Conservation (phyloP, 2,113 vertebrate genomes). For the Pyxicephalus adspersus region DNA sequence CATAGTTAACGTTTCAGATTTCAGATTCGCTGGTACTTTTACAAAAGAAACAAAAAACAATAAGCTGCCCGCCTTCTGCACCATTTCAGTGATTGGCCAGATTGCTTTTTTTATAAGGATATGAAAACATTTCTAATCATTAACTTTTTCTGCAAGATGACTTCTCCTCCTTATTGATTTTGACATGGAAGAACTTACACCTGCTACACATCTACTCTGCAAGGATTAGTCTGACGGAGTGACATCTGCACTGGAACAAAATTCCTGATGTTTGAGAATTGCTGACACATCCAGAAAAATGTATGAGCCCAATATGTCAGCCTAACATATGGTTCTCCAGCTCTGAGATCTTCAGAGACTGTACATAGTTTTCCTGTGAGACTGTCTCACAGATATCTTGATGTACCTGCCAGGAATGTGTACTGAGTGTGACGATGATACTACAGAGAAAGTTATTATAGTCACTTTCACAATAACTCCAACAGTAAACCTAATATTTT, state of each 20-base stretch:
- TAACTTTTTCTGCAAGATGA: background rate
- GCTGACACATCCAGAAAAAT: constrained; percentile 25
- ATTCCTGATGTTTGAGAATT: background rate
- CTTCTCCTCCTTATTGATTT: background rate
- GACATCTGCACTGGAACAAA: constrained; percentile 13
- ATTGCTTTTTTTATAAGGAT: too few species aligned
- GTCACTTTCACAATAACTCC: background rate
- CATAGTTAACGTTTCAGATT: too few species aligned
- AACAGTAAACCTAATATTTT: too few species aligned
- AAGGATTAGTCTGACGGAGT: background rate
- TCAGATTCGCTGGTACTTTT: too few species aligned
- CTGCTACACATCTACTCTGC: background rate
- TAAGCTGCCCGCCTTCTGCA: too few species aligned
- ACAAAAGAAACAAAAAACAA: too few species aligned
- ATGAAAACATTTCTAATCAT: too few species aligned
- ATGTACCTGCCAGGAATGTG: constrained; percentile 8
- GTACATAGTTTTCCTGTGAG: background rate
- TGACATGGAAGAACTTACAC: background rate
- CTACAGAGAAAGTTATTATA: background rate
- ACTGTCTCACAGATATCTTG: constrained; percentile 1
- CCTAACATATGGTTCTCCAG: constrained; percentile 38
- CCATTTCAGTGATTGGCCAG: too few species aligned
- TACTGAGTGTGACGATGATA: background rate
- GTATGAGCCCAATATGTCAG: constrained; percentile 51
- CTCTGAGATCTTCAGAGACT: constrained; percentile 37